Evolutionary conservation across 2,888 invertebrate genomes (phyloP), one percentile per base, ranked within the genome.

Genomic region (Drosophila siamana): DNA sequence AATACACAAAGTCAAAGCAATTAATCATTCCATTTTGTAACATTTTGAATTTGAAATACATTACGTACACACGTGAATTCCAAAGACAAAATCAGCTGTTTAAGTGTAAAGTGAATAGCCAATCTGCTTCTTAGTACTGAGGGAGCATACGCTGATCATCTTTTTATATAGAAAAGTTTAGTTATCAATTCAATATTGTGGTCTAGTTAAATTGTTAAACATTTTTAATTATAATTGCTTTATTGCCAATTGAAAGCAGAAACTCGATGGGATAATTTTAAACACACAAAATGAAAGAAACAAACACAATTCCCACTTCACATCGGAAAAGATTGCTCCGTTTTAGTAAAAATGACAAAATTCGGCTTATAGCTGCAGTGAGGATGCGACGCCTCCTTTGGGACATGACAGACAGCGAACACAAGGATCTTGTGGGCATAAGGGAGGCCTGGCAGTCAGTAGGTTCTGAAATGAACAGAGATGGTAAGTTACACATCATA

Each of bases 1-100:
- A 26, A 36, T 80, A 7, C 87, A 82, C 22, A 69, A 72, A 36
- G 69, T 48, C 15, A 74, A 62, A 36, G 46, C 11, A 36, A 26
- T 24, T 36, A 8, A n/a, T 22, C 19, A 30, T 19, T n/a, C 13
- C 11, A 33, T 33, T 19, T 36, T 22, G 9, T 19, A 15, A 13
- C n/a, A 28, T 33, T 13, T 26, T 41, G 9, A n/a, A 43, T 47
- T 24, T 40, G 4, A 15, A 57, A 48, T 22, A 72, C 59, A 22
- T 16, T 4, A 2, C 38, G 7, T 40, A 19, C 16, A 16, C 33
- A 40, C 24, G 55, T 59, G 51, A 64, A 44, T 62, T 57, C 16
- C 44, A 44, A 48, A 7, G 16, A 46, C 3, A n/a, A 24, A 19
- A 36, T 16, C 77, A 74, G 77, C 72, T 74, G 74, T 6, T 46